Base-by-base conservation (phyloP, 2,888 invertebrate species). In the Papilio demoleus region DNA sequence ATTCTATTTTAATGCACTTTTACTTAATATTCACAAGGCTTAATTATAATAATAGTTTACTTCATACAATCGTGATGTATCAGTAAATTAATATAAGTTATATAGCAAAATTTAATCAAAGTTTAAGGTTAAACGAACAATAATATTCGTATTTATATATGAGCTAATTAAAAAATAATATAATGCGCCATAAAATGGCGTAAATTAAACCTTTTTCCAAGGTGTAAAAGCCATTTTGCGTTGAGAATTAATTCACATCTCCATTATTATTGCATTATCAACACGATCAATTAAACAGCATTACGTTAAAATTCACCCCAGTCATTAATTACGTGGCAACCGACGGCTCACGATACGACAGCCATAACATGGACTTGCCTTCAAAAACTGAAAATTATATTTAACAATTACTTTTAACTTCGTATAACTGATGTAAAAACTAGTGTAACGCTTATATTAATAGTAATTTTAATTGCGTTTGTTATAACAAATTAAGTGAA, bases 251-350 rank as follows among this genome's bases (percentile, higher is more conserved):
- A 75, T 72, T 75, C 75, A 77, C 81, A 82, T 82, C 78, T 80
- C 79, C 80, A 85, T 86, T 85, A 86, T 84, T 81, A 85, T 82
- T 81, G 79, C 76, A 79, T 84, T 88, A 88, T 88, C 85, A 83
- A 83, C 81, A 81, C 82, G 82, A 90, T 88, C 88, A 90, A 88
- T 91, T 91, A 89, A 86, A 84, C 79, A 80, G 79, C 83, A 86
- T 90, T 89, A 88, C 82, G 85, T 85, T 87, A 85, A 89, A 91
- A 88, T 84, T 87, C 83, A 85, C 86, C 86, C 83, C 80, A 80
- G 81, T 84, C 84, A 83, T 88, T 87, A 88, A 88, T 88, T 88
- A 86, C 81, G 78, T 73, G 77, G 78, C 81, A 80, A 76, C 76
- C 80, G 77, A 77, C 77, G 76, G 74, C 76, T 77, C 75, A 63